Conservation (phyloP, 2,888 invertebrate species). For the Hybos culiciformis region DNA sequence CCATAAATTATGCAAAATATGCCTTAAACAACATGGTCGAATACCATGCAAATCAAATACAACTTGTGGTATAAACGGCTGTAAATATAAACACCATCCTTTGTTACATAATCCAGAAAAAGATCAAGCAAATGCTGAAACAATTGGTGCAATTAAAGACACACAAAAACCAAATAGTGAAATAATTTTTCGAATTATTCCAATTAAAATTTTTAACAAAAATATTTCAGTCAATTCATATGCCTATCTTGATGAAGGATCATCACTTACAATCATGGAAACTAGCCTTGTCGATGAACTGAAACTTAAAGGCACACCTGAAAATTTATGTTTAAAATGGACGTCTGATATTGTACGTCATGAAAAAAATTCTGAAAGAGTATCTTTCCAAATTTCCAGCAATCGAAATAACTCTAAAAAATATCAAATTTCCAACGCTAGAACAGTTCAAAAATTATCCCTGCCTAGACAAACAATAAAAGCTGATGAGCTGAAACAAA, state of each 20-base stretch:
- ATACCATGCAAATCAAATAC: constrained; percentile 6
- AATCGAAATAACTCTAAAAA: constrained; percentile 1
- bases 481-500: not conserved
- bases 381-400: constrained; percentile 8
- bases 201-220: constrained; percentile 7
- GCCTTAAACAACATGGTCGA: constrained; percentile 7
- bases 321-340: constrained; percentile 12
- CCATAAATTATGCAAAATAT: constrained; percentile 5
- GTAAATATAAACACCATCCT: constrained; percentile 9
- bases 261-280: constrained; percentile 12
- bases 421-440: constrained; percentile 10
- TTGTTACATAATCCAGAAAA: constrained; percentile 9
- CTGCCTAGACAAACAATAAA: constrained; percentile 9
- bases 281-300: constrained; percentile 9
- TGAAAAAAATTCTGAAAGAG: constrained; percentile 9
- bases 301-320: constrained; percentile 8
- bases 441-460: constrained; percentile 10
- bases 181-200: constrained; percentile 7
- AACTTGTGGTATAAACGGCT: constrained; percentile 7
- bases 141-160: not conserved
- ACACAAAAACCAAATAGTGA: not conserved
- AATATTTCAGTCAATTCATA: constrained; percentile 8
- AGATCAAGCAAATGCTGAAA: not conserved
- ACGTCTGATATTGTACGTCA: constrained; percentile 14
- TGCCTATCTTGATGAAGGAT: constrained; percentile 13